These are phyloP conservation scores for Podocnemis expansa DNA, from an alignment of 2,113 vertebrate species.

Conservation along the genomic window DNA sequence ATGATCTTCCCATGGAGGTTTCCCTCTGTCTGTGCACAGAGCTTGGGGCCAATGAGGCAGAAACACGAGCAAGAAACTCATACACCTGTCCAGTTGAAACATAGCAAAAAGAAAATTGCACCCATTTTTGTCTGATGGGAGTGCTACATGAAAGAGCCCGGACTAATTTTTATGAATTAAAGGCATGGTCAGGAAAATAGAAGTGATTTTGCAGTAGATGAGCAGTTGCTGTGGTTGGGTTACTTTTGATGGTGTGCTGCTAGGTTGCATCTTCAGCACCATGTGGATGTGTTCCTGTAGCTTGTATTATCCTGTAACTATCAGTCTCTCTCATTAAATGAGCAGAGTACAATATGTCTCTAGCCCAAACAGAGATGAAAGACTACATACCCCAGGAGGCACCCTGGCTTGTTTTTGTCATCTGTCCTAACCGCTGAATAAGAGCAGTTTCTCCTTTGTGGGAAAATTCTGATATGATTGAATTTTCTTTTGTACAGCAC, in stretches of 20 bases:
- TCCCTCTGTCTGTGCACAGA: background rate
- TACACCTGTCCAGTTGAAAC: background rate
- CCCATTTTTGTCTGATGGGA: background rate
- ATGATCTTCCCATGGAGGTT: background rate
- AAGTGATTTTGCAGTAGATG: background rate
- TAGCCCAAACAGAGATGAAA: background rate
- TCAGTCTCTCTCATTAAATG: background rate
- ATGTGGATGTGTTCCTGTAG: background rate
- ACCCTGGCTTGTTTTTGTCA: background rate
- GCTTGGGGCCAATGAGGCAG: background rate
- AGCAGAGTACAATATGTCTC: background rate
- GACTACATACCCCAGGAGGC: background rate
- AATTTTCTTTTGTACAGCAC: background rate
- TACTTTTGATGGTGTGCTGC: background rate
- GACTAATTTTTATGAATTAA: background rate
- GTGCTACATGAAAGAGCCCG: background rate
- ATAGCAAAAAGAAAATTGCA: background rate
- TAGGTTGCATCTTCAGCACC: background rate
- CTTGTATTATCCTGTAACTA: background rate
- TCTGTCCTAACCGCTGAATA: fast-evolving
- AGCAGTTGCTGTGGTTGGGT: background rate
- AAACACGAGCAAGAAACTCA: background rate
- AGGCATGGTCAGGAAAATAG: background rate
- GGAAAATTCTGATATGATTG: background rate
- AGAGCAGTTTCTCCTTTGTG: background rate